Percentiles rank a stretch among this genome's conserved stretches.
phyloP scores from a whole-genome alignment of 2,797 vertebrate species.

The Scomberomorus guttatus region DNA sequence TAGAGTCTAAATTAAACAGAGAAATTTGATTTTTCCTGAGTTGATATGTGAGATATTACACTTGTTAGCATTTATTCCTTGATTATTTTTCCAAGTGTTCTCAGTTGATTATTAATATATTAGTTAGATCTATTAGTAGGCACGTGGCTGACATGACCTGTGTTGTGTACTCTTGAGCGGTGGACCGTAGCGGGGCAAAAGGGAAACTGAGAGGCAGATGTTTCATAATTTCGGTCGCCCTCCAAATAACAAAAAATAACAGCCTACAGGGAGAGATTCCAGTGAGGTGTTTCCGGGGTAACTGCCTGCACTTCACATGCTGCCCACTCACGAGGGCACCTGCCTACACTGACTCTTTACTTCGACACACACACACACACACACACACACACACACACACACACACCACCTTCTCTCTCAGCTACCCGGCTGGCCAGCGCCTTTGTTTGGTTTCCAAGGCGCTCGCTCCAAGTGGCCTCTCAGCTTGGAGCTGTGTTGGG shows the following conservation, averaged over 20 bases:
- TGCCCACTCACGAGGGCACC: conserved; percentile 71
- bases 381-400: conserved; percentile 32
- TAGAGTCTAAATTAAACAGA: background rate
- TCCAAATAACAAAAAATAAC: conserved; percentile 35
- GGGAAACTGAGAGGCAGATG: background rate
- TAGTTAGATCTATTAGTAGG: background rate
- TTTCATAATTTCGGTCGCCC: background rate
- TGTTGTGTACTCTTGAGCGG: background rate
- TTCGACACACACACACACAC: conserved; percentile 28
- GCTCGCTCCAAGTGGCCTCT: conserved; percentile 74
- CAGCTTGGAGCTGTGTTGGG: conserved; percentile 53
- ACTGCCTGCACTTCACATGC: conserved; percentile 66
- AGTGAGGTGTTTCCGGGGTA: conserved; percentile 76
- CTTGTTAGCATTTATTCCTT: background rate
- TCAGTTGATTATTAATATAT: background rate
- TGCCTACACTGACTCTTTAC: conserved; percentile 60
- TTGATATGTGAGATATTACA: background rate
- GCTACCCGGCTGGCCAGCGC: conserved; percentile 35
- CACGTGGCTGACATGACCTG: background rate
- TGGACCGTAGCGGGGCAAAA: background rate
- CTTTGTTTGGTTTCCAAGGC: conserved; percentile 84
- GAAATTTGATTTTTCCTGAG: background rate
- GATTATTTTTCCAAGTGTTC: background rate
- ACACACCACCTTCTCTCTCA: conserved; percentile 14
- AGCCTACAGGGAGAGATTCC: conserved; percentile 55